These are phyloP conservation scores for Acropternis orthonyx DNA, from an alignment of 2,797 vertebrate genomes.

Conservation along the genomic window DNA sequence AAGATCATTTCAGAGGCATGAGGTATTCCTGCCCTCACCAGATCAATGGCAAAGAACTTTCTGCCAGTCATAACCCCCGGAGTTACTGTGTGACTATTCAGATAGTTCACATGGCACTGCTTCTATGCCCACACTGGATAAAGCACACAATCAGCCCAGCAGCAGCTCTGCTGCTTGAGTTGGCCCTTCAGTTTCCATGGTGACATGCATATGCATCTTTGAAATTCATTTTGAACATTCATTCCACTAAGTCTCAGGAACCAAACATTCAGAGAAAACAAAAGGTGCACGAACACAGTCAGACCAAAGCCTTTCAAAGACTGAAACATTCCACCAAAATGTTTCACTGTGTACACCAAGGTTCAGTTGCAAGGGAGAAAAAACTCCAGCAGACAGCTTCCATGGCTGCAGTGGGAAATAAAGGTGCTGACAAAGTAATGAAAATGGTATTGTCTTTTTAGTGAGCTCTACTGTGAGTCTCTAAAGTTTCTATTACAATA, in stretches of 20 bases:
- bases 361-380: neutral
- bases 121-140: neutral
- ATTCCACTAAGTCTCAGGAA: neutral
- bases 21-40: neutral
- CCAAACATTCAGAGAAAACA: constrained; percentile 13
- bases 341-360: neutral
- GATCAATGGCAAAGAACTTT: neutral
- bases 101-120: neutral
- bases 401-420: neutral
- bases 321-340: constrained; percentile 11
- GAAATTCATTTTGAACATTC: constrained; percentile 2
- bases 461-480: neutral
- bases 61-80: neutral
- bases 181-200: neutral
- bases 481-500: neutral
- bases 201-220: neutral
- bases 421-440: neutral
- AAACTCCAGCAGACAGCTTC: neutral
- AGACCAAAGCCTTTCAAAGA: constrained; percentile 6
- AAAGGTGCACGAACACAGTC: neutral
- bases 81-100: neutral
- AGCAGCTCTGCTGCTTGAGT: neutral
- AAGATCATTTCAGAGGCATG: neutral
- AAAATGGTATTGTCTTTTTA: constrained; percentile 2
- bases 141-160: neutral